Evolutionary conservation across 2,113 vertebrate genomes (phyloP).

Genomic region (Passer domesticus): DNA sequence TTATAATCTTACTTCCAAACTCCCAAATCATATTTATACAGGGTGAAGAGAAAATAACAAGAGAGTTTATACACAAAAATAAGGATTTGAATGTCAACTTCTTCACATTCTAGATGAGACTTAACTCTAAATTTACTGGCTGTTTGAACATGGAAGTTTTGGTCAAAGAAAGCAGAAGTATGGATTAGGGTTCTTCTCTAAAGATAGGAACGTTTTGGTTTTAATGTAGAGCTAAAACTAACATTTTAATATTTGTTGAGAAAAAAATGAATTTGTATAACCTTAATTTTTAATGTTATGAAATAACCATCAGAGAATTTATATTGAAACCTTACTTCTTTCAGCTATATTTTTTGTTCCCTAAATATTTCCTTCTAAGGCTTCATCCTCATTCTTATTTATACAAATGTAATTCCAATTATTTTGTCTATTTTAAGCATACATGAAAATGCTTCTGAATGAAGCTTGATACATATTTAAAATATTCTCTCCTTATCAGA

Average conservation of each 20-base stretch:
- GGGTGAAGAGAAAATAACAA: fast-evolving
- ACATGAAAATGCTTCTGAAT: neutral
- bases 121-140: neutral
- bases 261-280: neutral
- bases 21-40: neutral
- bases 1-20: neutral
- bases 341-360: neutral
- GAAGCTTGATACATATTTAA: neutral
- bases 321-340: neutral
- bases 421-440: neutral
- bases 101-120: neutral
- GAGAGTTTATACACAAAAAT: neutral
- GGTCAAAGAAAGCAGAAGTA: neutral
- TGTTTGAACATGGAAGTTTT: neutral
- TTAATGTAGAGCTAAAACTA: neutral
- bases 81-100: neutral
- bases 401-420: neutral
- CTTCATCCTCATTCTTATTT: neutral
- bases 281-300: neutral
- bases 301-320: neutral
- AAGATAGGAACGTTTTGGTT: neutral
- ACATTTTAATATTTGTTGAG: neutral
- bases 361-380: neutral
- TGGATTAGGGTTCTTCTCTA: neutral
- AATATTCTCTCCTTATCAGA: neutral